Conservation (phyloP, 2,113 vertebrate genomes). For the Cryptoleucopteryx plumbea region DNA sequence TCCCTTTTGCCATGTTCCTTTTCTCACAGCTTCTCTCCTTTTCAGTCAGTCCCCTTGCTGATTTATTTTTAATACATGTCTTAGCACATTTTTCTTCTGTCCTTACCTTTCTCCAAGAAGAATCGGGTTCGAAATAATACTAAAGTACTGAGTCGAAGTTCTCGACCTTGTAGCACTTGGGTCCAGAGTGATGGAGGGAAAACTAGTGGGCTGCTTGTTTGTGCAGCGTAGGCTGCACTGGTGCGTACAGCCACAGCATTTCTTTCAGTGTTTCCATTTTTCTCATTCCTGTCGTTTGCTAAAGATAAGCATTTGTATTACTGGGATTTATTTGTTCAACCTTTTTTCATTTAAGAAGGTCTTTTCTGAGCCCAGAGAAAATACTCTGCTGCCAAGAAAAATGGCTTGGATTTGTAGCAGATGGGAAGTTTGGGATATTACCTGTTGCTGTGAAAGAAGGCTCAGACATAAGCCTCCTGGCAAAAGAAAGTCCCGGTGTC, state of each 20-base stretch:
- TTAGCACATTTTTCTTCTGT: not conserved
- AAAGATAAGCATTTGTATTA: not conserved
- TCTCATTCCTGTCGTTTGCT: not conserved
- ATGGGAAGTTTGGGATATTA: not conserved
- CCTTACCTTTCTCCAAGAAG: not conserved
- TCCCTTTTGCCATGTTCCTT: not conserved
- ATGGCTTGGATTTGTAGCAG: not conserved
- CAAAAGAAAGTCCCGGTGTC: rapidly evolving
- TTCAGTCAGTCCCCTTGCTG: not conserved
- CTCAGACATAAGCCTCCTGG: not conserved
- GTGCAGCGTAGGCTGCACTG: not conserved
- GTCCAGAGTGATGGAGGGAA: not conserved
- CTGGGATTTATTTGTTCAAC: not conserved
- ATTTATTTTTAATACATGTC: not conserved
- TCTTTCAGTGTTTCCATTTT: not conserved
- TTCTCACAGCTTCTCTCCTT: constrained; percentile 6
- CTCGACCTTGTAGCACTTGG: not conserved
- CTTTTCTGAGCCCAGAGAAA: not conserved
- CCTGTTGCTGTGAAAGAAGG: not conserved
- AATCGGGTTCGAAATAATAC: not conserved
- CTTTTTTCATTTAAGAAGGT: not conserved
- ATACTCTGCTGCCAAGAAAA: not conserved
- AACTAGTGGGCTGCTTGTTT: not conserved
- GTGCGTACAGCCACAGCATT: not conserved
- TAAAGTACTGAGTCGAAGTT: not conserved